A percentile compares a stretch with the other conserved stretches of the same genome.
These are phyloP conservation scores for Heliconius eleuchia DNA, from an alignment of 1,140 invertebrate species.

Conservation along the genomic window DNA sequence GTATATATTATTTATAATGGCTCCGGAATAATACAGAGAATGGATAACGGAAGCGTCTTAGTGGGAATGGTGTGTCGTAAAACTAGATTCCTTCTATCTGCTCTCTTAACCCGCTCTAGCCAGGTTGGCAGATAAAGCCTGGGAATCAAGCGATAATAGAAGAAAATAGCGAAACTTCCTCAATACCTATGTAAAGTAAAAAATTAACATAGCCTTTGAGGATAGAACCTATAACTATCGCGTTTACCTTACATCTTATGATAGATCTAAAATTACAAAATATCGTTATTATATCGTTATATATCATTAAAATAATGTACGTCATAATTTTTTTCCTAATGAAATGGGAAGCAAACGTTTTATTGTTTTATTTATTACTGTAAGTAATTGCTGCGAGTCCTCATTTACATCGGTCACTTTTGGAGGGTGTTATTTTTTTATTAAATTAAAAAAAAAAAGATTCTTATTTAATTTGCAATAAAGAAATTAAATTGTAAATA, in stretches of 20 bases:
- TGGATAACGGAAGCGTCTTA: too few relatives aligned
- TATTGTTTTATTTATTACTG: constrained; percentile 3
- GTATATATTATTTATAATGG: too few relatives aligned
- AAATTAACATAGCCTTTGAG: too few relatives aligned
- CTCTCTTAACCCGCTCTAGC: too few relatives aligned
- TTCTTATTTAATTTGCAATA: constrained; percentile 1
- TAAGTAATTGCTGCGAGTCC: neutral
- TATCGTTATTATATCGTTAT: too few relatives aligned
- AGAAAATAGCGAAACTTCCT: neutral
- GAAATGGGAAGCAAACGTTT: neutral
- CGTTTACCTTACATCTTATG: neutral
- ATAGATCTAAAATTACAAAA: neutral
- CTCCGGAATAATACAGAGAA: too few relatives aligned
- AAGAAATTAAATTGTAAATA: neutral
- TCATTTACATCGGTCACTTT: neutral
- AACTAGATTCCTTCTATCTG: neutral
- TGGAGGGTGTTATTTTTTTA: neutral
- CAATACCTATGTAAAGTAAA: too few relatives aligned
- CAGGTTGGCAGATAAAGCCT: neutral
- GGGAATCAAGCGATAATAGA: too few relatives aligned
- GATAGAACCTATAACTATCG: too few relatives aligned
- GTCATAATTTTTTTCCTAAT: neutral
- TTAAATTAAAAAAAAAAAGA: neutral
- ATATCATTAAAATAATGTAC: neutral
- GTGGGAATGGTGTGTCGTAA: too few relatives aligned